phyloP scores from a whole-genome alignment of 2,113 vertebrate genomes.

The Turdus rufiventris region DNA sequence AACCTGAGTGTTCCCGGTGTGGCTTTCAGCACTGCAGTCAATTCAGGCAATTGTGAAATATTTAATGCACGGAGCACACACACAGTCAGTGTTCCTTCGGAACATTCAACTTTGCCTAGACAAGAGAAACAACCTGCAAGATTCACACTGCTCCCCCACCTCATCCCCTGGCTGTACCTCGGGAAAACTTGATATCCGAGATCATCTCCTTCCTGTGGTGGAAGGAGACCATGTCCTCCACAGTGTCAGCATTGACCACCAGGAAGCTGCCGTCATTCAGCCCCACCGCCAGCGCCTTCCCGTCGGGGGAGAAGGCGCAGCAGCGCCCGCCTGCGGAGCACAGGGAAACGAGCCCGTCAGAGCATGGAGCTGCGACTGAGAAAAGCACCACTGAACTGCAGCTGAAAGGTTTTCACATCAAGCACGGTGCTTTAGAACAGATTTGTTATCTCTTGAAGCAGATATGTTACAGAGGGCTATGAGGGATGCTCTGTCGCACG shows the following conservation, averaged over 20 bases:
- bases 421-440: background rate
- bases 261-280: slow-evolving; percentile 96
- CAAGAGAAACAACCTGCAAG: background rate
- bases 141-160: background rate
- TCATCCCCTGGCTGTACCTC: slow-evolving; percentile 71
- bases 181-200: slow-evolving; percentile 94
- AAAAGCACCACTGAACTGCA: background rate
- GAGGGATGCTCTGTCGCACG: background rate
- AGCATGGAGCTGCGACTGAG: no score
- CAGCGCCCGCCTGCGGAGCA: slow-evolving; percentile 85
- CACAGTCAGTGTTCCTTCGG: background rate
- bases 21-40: background rate
- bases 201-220: slow-evolving; percentile 97
- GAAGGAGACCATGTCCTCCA: slow-evolving; percentile 98
- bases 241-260: slow-evolving; percentile 94
- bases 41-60: background rate
- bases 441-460: background rate
- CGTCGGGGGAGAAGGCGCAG: slow-evolving; percentile 96
- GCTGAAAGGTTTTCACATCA: background rate
- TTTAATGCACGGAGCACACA: background rate
- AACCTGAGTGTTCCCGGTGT: background rate
- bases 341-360: background rate
- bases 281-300: slow-evolving; percentile 93
- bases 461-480: background rate
- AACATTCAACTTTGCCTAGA: background rate